Evolutionary conservation across 2,888 invertebrate genomes (phyloP).

Genomic region (Galeruca laticollis): DNA sequence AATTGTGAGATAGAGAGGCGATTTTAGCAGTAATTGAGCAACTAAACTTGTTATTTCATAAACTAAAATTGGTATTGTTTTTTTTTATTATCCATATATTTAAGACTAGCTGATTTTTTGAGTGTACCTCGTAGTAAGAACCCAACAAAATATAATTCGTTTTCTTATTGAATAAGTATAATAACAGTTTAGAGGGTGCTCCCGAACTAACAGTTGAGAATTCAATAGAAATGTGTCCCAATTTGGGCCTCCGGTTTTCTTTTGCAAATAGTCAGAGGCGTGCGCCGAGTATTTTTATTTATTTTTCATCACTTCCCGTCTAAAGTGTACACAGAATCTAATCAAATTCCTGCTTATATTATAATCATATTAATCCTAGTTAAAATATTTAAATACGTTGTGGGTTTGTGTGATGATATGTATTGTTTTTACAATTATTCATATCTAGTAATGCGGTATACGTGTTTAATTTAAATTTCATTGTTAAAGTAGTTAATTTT

Average conservation of each 20-base stretch:
- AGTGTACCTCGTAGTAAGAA: too few species aligned
- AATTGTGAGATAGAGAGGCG: too few species aligned
- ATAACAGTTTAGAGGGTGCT: neutral
- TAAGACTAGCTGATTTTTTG: too few species aligned
- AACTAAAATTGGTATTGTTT: too few species aligned
- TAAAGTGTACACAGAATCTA: neutral
- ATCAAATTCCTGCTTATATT: neutral
- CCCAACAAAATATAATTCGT: too few species aligned
- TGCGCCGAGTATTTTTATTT: neutral
- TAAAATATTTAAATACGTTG: neutral
- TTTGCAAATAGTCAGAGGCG: constrained; percentile 18
- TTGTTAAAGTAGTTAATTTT: too few species aligned
- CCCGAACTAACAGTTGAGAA: neutral
- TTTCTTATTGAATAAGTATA: neutral
- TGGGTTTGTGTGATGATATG: neutral
- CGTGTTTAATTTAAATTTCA: too few species aligned
- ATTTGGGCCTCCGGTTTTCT: constrained; percentile 19
- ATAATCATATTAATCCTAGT: neutral
- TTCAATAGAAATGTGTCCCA: constrained; percentile 2
- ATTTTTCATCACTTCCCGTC: constrained; percentile 6
- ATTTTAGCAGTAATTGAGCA: too few species aligned
- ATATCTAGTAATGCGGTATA: neutral
- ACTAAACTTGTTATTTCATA: too few species aligned
- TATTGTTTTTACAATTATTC: neutral
- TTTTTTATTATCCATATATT: too few species aligned